A percentile compares a stretch with the other conserved stretches of the same genome.
Conservation (phyloP, 2,113 vertebrate species). For the Vulpes ferrilata region DNA sequence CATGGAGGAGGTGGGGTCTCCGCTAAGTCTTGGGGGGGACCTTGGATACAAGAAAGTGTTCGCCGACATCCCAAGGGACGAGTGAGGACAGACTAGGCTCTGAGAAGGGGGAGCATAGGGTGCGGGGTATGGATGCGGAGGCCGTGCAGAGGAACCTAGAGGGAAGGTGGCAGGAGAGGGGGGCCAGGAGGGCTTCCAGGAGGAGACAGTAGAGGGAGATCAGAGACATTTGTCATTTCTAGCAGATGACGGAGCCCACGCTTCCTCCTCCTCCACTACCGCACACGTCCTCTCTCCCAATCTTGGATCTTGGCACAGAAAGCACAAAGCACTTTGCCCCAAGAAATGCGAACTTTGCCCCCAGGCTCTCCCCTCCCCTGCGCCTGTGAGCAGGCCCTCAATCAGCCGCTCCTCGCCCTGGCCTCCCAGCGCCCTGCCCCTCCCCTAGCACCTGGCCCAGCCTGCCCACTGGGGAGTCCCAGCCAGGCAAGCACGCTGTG, state of each 20-base stretch:
- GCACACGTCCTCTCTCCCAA: accelerated
- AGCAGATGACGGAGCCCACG: background rate
- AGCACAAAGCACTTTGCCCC: accelerated
- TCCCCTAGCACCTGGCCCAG: accelerated
- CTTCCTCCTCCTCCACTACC: accelerated
- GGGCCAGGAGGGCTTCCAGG: background rate
- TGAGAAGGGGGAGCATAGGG: background rate
- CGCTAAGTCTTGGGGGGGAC: background rate
- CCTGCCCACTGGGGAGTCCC: background rate
- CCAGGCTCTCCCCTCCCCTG: background rate
- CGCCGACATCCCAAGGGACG: background rate
- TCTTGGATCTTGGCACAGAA: background rate
- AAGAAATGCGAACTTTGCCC: background rate
- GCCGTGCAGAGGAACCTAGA: too few relatives aligned
- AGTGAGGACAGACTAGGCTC: background rate
- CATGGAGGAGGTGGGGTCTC: background rate
- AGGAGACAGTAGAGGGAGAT: accelerated
- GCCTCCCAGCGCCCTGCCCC: background rate
- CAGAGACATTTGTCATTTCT: background rate
- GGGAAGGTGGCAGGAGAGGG: background rate
- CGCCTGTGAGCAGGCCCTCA: background rate
- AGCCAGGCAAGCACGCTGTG: background rate
- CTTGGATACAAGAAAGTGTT: background rate
- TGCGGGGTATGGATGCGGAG: accelerated
- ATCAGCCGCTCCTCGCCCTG: background rate